These are phyloP conservation scores for Craterocephalus amniculus DNA, from an alignment of 2,797 vertebrate species.

Conservation along the genomic window DNA sequence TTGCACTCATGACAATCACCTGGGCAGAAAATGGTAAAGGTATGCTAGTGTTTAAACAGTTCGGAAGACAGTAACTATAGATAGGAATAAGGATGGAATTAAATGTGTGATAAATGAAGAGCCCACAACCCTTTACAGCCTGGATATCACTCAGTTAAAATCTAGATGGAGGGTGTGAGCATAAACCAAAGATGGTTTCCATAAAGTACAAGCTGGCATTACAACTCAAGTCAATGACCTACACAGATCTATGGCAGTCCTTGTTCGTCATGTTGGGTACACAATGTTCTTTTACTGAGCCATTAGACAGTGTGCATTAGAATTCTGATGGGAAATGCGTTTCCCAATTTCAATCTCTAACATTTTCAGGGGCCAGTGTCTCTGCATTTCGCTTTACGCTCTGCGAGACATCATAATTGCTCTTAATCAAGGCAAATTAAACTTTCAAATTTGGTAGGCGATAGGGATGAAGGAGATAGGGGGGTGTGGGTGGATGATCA, in stretches of 20 bases:
- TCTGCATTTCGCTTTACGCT: constrained; percentile 81
- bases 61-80: constrained; percentile 8
- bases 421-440: constrained; percentile 86
- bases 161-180: constrained; percentile 33
- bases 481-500: constrained; percentile 73
- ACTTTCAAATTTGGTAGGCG: constrained; percentile 79
- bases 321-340: constrained; percentile 75
- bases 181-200: constrained; percentile 38
- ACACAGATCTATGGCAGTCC: constrained; percentile 57
- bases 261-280: constrained; percentile 62
- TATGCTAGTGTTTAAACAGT: background rate
- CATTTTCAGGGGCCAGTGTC: constrained; percentile 78
- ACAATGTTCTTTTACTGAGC: constrained; percentile 65
- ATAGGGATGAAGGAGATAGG: constrained; percentile 66
- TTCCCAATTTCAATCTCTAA: constrained; percentile 79
- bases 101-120: constrained; percentile 37
- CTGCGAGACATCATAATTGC: constrained; percentile 82
- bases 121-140: constrained; percentile 20
- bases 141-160: constrained; percentile 30
- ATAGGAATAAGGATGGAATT: constrained; percentile 15
- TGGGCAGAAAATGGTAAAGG: constrained; percentile 51
- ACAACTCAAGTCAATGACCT: constrained; percentile 61
- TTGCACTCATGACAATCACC: constrained; percentile 98
- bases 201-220: constrained; percentile 47
- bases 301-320: constrained; percentile 76